These are phyloP conservation scores for Myotis davidii DNA, from an alignment of 2,113 vertebrate genomes.

Conservation along the genomic window DNA sequence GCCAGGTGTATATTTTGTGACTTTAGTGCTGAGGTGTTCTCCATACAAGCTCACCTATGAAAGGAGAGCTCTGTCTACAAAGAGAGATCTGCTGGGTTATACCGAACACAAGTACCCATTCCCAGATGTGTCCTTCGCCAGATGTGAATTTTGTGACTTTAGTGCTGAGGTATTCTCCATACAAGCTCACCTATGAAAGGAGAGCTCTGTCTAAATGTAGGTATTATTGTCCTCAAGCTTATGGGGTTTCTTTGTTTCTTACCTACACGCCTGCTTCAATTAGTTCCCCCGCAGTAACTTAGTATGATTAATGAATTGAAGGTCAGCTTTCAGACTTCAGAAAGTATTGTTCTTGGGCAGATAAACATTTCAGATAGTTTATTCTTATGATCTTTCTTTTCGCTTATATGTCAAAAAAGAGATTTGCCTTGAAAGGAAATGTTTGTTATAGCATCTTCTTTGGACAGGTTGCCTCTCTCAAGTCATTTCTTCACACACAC, in stretches of 20 bases:
- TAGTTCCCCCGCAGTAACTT: background rate
- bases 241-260: background rate
- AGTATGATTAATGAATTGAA: background rate
- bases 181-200: background rate
- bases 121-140: fast-evolving
- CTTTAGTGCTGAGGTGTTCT: background rate
- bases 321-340: background rate
- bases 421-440: background rate
- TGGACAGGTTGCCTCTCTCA: background rate
- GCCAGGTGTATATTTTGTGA: too few species aligned
- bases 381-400: background rate
- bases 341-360: background rate
- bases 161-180: background rate
- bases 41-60: background rate
- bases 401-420: constrained; percentile 32
- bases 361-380: background rate
- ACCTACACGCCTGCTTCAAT: background rate
- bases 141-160: background rate
- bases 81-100: background rate
- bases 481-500: background rate
- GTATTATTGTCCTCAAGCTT: background rate
- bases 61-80: background rate
- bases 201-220: background rate
- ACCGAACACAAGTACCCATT: fast-evolving
- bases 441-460: background rate